Evolutionary conservation across 2,888 invertebrate genomes (phyloP), one percentile per base, ranked within the genome.

Genomic region (Ernsta delagoae): DNA sequence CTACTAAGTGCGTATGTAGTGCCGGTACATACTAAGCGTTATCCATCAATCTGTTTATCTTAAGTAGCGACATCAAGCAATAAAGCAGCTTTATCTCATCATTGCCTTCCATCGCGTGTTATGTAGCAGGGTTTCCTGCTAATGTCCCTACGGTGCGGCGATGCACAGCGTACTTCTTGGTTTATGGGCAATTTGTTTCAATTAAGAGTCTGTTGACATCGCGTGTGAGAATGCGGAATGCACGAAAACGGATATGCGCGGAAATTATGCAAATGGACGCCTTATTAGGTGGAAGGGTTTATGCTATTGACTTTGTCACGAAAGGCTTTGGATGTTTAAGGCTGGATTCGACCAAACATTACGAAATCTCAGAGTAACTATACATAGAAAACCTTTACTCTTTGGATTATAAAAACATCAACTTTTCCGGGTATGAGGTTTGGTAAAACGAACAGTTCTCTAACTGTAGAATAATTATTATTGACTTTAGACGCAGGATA

Each of bases 221-320:
- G 76, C 78, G 75, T 77, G 77, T 56, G 61, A 60, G 71, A 73
- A 75, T 76, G 79, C 77, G 77, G 78, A 79, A 77, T 76, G 67
- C 61, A 48, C 67, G 36, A 67, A 67, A 67, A 67, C 56, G 67
- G 61, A 61, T 67, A 67, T 61, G 39, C 16, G 56, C 36, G 54
- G 61, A 67, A 67, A 67, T 67, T 67, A 67, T 61, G 67, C 61
- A 67, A 67, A 67, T 67, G 61, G 56, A 56, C 36, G 45, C 67
- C 67, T 67, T 61, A 67, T 61, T 61, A 67, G 61, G 61, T 54
- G 60, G 60, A 53, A 67, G 66, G 53, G 45, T 56, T 67, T 48
- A 61, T 48, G 54, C 56, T 1, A n/a, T n/a, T 34, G 59, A 31
- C 6, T 56, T 59, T 34, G 61, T 54, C 60, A 56, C 45, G 53